Evolutionary conservation across 2,888 invertebrate species (phyloP).

Genomic region (Ganaspis brasiliensis): DNA sequence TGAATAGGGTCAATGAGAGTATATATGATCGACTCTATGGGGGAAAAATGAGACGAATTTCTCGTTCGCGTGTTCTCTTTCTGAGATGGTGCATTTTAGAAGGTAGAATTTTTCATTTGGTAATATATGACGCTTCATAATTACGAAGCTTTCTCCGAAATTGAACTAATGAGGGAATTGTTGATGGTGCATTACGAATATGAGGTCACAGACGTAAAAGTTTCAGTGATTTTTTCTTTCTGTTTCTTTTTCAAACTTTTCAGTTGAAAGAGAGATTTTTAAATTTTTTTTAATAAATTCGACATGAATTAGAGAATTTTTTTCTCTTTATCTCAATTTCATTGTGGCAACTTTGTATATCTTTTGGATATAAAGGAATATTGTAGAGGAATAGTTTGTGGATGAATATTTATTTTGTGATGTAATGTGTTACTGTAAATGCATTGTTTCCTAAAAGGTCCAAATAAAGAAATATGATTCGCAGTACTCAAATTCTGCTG

Average conservation of each 20-base stretch:
- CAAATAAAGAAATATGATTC: conserved; percentile 16
- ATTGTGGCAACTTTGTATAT: no score
- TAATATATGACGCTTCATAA: background rate
- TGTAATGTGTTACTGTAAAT: background rate
- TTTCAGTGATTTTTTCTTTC: background rate
- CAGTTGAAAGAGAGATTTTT: no score
- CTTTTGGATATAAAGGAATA: no score
- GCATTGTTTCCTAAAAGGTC: conserved; percentile 10
- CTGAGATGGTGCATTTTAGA: conserved; percentile 1
- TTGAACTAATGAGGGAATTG: conserved; percentile 27
- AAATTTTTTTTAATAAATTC: no score
- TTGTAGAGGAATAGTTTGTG: background rate
- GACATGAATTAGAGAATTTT: no score
- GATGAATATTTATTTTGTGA: background rate
- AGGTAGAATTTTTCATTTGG: background rate
- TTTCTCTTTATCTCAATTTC: no score
- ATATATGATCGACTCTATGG: background rate
- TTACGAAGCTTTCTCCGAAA: conserved; percentile 13
- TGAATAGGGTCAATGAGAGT: conserved; percentile 11
- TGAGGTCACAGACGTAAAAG: background rate
- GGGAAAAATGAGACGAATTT: conserved; percentile 21
- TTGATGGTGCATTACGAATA: background rate
- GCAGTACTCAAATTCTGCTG: background rate
- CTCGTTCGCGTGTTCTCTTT: conserved; percentile 7
- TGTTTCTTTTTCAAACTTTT: no score